Evolutionary conservation across 1,140 invertebrate genomes (phyloP), one percentile per base, ranked within the genome.

Genomic region (Drosophila quadrilineata): DNA sequence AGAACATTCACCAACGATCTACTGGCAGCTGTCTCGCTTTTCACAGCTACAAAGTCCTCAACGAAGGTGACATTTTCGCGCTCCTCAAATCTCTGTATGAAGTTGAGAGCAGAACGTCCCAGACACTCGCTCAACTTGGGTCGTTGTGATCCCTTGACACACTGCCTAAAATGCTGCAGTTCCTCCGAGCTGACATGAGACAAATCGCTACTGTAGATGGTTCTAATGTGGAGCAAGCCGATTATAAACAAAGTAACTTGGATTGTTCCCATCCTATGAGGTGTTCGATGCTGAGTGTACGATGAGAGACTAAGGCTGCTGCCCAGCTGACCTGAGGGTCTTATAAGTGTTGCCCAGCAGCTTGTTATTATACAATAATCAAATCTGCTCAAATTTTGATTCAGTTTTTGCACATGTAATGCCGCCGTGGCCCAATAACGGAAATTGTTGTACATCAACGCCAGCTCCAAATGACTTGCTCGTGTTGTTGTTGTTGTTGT

Each of bases 51-150:
- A 6, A 94, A 89, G 14, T 93, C 93, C 36, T 91, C 91, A 4
- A 91, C 91, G 40, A 95, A 91, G 74, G 92, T 92, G 49, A 94
- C 92, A 31, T 93, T 91, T 3, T 94, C 93, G 0, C 91, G 88
- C 57, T 93, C 93, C 68, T 95, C 93, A 45, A 93, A 91, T 14
- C 91, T 89, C 73, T 93, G 93, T 1, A 95, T 84, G 59, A 92
- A 92, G 53, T 91, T 92, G 14, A 95, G 67, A 16, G 93, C 90
- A n/a, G 94, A 93, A 3, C 93, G 92, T 6, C 94, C 94, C 31
- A 94, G 89, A 87, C 94, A 95, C 57, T 93, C 91, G 1, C 90
- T 63, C 2, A 89, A 6, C 16, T 71, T 69, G 3, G 73, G 67
- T 2, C 73, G 62, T 24, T 86, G 54, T 2, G 75, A 54, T 2